Base-by-base conservation (phyloP, 2,888 invertebrate species). In the Auanema freiburgensis region DNA sequence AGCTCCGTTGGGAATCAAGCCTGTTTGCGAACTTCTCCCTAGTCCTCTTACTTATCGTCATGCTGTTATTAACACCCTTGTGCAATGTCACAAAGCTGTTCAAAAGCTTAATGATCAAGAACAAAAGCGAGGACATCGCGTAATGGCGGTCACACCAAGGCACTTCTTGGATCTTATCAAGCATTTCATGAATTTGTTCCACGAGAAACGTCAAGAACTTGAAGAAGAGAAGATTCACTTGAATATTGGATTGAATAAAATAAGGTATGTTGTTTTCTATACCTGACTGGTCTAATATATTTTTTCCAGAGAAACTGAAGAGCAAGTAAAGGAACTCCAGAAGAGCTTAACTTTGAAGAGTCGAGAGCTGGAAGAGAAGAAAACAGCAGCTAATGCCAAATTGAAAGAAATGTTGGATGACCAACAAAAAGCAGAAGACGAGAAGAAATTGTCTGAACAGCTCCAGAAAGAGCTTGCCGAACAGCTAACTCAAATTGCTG, bases 251-350 rank as follows among this genome's bases (percentile, higher is more conserved):
- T 88, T 99, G 63, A 92, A 92, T 83, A 99, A 99, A 87, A 99
- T 99, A 77, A 56, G 49, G 53, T 53, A 12, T 8, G 51, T 51
- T 14, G 14, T n/a, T n/a, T n/a, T n/a, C n/a, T n/a, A n/a, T n/a
- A n/a, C n/a, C n/a, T n/a, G n/a, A 11, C 43, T 43, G n/a, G 43
- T 43, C 43, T n/a, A 43, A 16, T 11, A 53, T 3, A 16, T 12
- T 14, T 16, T 1, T 53, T 53, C 5, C 24, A 92, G 94, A 0
- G 98, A 99, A 86, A 99, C 98, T 8, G 93, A 98, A 14, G 95
- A 96, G 81, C 98, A 99, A 85, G 98, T 99, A 14, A 97, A 96
- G 84, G 97, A 98, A 84, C 92, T 99, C 90, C 98, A 98, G 85
- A 96, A 95, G 86, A 95, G 95, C 65, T 88, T 99, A 65, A 96